Percentiles rank a stretch among this genome's conserved stretches.
These are phyloP conservation scores for Harpegnathos saltator DNA, from an alignment of 1,140 invertebrate genomes.

Conservation along the genomic window DNA sequence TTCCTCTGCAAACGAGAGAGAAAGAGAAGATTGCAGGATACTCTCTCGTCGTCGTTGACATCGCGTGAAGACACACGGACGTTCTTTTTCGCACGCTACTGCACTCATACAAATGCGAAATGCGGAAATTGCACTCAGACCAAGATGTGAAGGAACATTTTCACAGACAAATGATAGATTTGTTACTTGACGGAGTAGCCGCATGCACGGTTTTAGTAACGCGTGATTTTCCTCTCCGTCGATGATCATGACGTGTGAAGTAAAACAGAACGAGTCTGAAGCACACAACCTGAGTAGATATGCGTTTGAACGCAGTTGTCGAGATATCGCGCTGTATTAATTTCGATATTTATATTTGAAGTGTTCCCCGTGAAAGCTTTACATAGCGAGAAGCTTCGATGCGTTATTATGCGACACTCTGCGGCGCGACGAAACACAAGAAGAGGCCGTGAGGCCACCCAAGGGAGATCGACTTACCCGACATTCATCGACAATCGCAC, in stretches of 20 bases:
- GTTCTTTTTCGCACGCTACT: slow-evolving; percentile 1
- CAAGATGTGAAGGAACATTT: neutral
- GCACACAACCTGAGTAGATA: neutral
- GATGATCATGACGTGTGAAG: neutral
- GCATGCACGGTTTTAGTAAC: neutral
- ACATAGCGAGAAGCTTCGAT: neutral
- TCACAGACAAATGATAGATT: neutral
- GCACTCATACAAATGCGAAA: neutral
- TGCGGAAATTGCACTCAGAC: neutral
- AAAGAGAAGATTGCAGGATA: slow-evolving; percentile 17
- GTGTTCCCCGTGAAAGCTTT: neutral
- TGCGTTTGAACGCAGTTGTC: neutral
- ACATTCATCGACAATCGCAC: neutral
- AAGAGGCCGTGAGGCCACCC: neutral
- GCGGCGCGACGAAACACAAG: neutral
- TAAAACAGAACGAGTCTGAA: neutral
- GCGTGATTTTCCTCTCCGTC: too few relatives aligned
- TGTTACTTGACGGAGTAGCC: neutral
- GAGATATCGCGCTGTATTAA: too few relatives aligned
- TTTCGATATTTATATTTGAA: too few relatives aligned
- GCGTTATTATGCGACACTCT: neutral
- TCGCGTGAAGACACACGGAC: neutral
- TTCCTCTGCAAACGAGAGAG: slow-evolving; percentile 75
- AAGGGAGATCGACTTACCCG: slow-evolving; percentile 21
- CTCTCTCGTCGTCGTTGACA: neutral